Conservation (phyloP, 92 coral and sea anemone genomes). For the Palythoa grandiflora region DNA sequence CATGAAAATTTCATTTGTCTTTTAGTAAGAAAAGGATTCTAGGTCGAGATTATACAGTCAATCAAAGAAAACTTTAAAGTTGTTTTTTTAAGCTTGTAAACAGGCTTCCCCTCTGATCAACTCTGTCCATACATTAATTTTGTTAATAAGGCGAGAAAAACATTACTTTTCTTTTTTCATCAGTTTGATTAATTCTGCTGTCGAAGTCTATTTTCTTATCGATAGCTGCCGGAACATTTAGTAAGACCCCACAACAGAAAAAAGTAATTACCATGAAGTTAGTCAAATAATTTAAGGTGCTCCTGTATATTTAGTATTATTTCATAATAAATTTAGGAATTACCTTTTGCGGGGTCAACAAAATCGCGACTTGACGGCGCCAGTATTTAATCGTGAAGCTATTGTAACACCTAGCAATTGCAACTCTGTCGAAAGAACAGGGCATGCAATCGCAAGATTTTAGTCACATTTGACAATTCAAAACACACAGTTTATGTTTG, state of each 20-base stretch:
- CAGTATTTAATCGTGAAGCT: neutral
- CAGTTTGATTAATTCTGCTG: slow-evolving; percentile 34
- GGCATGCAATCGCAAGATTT: slow-evolving; percentile 2
- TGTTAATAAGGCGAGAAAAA: slow-evolving; percentile 31
- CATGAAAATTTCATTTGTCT: slow-evolving; percentile 35
- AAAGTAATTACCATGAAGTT: neutral
- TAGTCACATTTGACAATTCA: neutral
- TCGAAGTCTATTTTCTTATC: slow-evolving; percentile 34
- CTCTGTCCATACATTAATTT: slow-evolving; percentile 25
- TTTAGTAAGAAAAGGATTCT: slow-evolving; percentile 1
- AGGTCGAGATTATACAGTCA: neutral
- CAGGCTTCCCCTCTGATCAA: neutral
- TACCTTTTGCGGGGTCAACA: neutral
- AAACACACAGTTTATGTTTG: slow-evolving; percentile 9
- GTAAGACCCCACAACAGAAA: neutral
- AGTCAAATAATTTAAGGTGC: neutral
- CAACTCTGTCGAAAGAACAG: neutral
- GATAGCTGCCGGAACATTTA: neutral
- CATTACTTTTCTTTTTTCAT: slow-evolving; percentile 39
- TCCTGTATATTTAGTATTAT: neutral
- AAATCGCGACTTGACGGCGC: neutral
- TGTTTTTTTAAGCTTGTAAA: neutral
- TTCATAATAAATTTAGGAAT: slow-evolving; percentile 1
- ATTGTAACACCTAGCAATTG: neutral
- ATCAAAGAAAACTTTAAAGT: neutral